Evolutionary conservation across 1,140 invertebrate genomes (phyloP).

Genomic region (Caenorhabditis remanei): DNA sequence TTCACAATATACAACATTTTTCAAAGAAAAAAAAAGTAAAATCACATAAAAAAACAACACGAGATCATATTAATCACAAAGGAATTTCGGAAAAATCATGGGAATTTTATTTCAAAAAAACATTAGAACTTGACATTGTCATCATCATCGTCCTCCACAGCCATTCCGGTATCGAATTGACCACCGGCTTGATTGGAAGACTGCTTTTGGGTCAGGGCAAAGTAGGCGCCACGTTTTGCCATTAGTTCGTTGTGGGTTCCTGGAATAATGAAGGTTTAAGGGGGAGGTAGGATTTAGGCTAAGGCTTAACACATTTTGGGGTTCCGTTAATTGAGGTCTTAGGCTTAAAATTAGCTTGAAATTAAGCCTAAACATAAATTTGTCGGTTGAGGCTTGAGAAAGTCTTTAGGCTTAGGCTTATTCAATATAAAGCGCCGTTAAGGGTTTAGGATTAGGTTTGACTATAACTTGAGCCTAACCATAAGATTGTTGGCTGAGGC

Average conservation of each 20-base stretch:
- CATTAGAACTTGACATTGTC: conserved; percentile 44
- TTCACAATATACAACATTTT: no score
- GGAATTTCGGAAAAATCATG: not conserved
- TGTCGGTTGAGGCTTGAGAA: no score
- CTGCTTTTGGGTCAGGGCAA: conserved; percentile 80
- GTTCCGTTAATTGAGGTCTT: no score
- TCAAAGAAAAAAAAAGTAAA: not conserved
- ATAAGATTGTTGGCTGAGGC: no score
- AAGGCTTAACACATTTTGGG: not conserved
- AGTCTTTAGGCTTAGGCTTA: no score
- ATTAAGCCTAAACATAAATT: no score
- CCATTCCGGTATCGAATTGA: not conserved
- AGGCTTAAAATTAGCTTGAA: no score
- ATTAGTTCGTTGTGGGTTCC: conserved; percentile 88
- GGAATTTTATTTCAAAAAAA: no score
- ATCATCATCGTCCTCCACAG: conserved; percentile 34
- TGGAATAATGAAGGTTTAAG: conserved; percentile 80
- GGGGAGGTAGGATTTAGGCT: no score
- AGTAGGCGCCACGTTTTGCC: conserved; percentile 85
- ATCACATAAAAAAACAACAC: not conserved
- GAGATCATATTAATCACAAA: not conserved
- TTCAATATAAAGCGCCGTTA: no score
- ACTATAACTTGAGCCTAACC: no score
- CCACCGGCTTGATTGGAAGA: conserved; percentile 22
- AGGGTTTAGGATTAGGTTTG: no score